Conservation (phyloP, 2,113 vertebrate species). For the Nematolebias whitei region DNA sequence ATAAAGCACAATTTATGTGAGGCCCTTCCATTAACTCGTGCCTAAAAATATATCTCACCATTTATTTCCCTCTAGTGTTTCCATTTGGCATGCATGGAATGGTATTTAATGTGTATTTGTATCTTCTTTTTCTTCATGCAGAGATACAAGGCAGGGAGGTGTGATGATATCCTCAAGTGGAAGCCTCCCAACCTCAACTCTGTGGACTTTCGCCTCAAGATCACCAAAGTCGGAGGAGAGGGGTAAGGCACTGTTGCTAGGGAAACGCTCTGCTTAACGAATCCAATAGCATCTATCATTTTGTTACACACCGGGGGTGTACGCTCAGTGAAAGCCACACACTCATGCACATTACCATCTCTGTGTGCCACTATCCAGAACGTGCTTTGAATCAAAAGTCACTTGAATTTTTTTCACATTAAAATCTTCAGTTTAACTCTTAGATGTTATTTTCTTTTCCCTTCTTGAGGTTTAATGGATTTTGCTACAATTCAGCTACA, state of each 20-base stretch:
- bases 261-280: constrained; percentile 51
- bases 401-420: constrained; percentile 26
- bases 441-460: constrained; percentile 5
- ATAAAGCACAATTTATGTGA: constrained; percentile 31
- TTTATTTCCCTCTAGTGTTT: neutral
- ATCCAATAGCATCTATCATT: constrained; percentile 44
- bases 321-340: neutral
- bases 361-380: constrained; percentile 3
- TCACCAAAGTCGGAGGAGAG: constrained; percentile 96
- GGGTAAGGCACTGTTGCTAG: constrained; percentile 85
- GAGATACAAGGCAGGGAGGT: constrained; percentile 95
- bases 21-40: neutral
- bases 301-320: constrained; percentile 27
- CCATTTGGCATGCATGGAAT: neutral
- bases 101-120: neutral
- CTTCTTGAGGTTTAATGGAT: constrained; percentile 14
- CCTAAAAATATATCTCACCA: neutral
- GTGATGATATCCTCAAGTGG: constrained; percentile 99
- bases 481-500: neutral
- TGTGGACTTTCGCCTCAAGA: constrained; percentile 98
- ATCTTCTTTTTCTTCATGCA: constrained; percentile 51
- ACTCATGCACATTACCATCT: neutral
- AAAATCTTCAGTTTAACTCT: constrained; percentile 14
- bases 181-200: constrained; percentile 98
- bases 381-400: constrained; percentile 22